Evolutionary conservation across 2,797 vertebrate genomes (phyloP), one percentile per base, ranked within the genome.

Genomic region (Trichosurus vulpecula): DNA sequence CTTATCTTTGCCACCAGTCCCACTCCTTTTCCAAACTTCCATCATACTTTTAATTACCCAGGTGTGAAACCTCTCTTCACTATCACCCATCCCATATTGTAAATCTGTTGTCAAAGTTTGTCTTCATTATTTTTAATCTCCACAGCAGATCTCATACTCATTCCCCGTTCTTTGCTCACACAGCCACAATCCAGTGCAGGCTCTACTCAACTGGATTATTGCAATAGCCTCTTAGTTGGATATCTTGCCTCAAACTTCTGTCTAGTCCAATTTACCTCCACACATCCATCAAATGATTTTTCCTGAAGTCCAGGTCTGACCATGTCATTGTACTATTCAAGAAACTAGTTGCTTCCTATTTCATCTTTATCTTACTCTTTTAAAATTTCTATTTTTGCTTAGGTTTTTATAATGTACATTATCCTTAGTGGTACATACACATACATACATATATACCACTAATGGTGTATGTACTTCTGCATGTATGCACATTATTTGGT

Each of bases 61-160:
- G 3, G 11, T 13, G 31, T 35, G 30, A 61, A 61, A 61, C 27
- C 19, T 93, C 54, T 31, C 56, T 54, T 93, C 66, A 93, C 16
- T 51, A 12, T 57, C 51, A 52, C 51, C 58, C 55, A 90, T 74
- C 31, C 89, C 30, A 31, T 90, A 90, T 90, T 54, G 87, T 90
- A 90, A 94, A 54, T 91, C 55, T 91, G 35, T 93, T 95, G 93
- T 58, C n/a, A n/a, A 53, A 93, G 1, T 87, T 93, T 96, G 90
- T n/a, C 91, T 61, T 93, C 91, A 31, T 91, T 94, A 91, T 94
- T 55, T 55, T 92, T 87, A 92, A 52, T 92, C 31, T 92, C 52
- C 47, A 90, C 54, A 58, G 30, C 89, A 91, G 31, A 0, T 0
- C 31, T 92, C 61, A 66, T n/a, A n/a, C 61, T 5, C 35, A n/a